phyloP scores from a whole-genome alignment of 2,888 invertebrate genomes.

The Cephonodes hylas region DNA sequence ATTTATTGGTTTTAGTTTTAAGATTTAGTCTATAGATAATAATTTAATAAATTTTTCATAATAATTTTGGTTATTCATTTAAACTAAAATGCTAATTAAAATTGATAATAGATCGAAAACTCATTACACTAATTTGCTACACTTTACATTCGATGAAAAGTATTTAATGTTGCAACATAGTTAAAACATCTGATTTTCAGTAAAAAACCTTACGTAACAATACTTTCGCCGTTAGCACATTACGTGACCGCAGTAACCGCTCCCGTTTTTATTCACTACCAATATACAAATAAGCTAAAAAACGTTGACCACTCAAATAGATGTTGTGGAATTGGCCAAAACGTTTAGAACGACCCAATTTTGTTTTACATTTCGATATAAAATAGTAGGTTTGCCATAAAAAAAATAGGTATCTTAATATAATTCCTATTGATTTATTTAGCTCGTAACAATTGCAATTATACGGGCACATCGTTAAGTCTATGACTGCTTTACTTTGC shows the following conservation, averaged over 20 bases:
- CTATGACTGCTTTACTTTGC: too few species aligned
- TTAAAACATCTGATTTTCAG: not conserved
- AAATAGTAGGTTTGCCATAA: not conserved
- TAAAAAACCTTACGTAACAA: slow-evolving; percentile 45
- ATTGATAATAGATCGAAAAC: not conserved
- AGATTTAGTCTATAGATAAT: slow-evolving; percentile 34
- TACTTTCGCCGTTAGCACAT: slow-evolving; percentile 66
- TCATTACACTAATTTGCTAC: not conserved
- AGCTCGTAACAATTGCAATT: too few species aligned
- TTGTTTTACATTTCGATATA: slow-evolving; percentile 35
- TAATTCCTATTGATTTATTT: too few species aligned
- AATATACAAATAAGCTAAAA: slow-evolving; percentile 44
- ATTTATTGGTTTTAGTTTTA: slow-evolving; percentile 51
- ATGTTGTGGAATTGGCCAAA: slow-evolving; percentile 57
- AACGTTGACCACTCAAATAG: slow-evolving; percentile 42
- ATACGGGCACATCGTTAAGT: too few species aligned
- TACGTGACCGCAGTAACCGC: slow-evolving; percentile 63
- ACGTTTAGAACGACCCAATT: too few species aligned
- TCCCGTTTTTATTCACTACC: slow-evolving; percentile 43
- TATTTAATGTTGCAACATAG: not conserved
- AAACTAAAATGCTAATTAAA: not conserved
- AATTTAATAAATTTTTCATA: slow-evolving; percentile 23
- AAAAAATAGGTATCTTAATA: too few species aligned
- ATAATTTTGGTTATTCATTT: slow-evolving; percentile 18
- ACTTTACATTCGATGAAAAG: not conserved